phyloP scores from a whole-genome alignment of 2,888 invertebrate species.

The Dynastes tityus region DNA sequence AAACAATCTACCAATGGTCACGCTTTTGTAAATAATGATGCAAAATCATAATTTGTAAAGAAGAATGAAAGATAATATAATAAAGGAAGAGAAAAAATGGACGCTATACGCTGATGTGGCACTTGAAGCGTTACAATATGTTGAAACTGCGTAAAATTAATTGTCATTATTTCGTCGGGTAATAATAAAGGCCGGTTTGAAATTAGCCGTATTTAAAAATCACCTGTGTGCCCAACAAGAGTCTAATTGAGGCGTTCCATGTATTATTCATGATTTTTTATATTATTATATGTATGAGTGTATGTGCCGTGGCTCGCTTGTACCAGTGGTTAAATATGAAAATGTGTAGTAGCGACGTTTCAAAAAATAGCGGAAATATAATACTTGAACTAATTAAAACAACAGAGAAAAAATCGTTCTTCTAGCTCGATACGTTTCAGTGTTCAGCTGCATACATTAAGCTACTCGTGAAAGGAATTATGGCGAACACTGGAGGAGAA shows the following conservation, averaged over 20 bases:
- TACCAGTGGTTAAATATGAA: conserved; percentile 45
- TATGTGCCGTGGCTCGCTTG: conserved; percentile 8
- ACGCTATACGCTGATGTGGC: conserved; percentile 15
- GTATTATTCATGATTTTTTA: conserved; percentile 42
- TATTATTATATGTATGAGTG: conserved; percentile 16
- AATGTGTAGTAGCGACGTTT: conserved; percentile 46
- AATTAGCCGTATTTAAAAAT: conserved; percentile 40
- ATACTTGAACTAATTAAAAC: conserved; percentile 56
- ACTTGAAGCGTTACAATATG: conserved; percentile 41
- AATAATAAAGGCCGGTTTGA: conserved; percentile 25
- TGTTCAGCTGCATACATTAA: conserved; percentile 54
- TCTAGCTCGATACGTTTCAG: conserved; percentile 56
- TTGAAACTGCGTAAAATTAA: conserved; percentile 45
- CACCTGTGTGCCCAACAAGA: conserved; percentile 44
- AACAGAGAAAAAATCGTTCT: conserved; percentile 56
- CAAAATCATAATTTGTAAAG: conserved; percentile 40
- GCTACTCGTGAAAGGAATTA: conserved; percentile 54
- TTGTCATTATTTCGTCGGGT: conserved; percentile 40
- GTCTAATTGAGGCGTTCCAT: conserved; percentile 24
- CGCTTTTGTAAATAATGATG: conserved; percentile 44
- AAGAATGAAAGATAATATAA: conserved; percentile 11
- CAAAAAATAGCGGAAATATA: conserved; percentile 56
- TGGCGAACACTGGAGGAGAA: conserved; percentile 58
- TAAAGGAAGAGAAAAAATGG: conserved; percentile 10
- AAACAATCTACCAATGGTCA: conserved; percentile 32